Evolutionary conservation across 2,888 invertebrate genomes (phyloP), one percentile per base, ranked within the genome.

Genomic region (Netelia virgata): DNA sequence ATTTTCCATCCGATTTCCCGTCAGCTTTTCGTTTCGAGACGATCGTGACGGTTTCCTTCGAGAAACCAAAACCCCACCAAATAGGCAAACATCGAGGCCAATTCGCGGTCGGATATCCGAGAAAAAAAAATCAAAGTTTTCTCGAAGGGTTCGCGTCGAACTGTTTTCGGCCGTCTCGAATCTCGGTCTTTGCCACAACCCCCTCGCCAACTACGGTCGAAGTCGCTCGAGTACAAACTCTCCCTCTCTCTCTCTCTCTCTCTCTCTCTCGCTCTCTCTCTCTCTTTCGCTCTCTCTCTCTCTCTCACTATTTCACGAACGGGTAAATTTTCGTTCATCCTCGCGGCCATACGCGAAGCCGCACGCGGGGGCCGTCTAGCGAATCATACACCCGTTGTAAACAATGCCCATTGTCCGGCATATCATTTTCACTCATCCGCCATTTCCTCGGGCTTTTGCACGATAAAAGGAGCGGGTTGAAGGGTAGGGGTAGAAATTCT

Each of bases 381-480:
- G 87, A 88, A 91, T 90, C 88, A 88, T 89, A 89, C 87, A 87
- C 88, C 90, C 87, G 87, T 87, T 86, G 86, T 88, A 88, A 91
- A 91, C 91, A 91, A 91, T 91, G 89, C 90, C 91, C 90, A 92
- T 92, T 92, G 92, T 92, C 92, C 91, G 86, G 91, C 90, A 91
- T 91, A 92, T 92, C 91, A 92, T 92, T 92, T 92, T 91, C 91
- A 89, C 90, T 90, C 89, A 90, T 89, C 88, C 87, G 86, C 87
- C 83, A 90, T 91, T 92, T 92, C 90, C 91, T 90, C 88, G 88
- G 81, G 88, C 87, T 75, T 84, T 82, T 70, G 83, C 83, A 87
- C 85, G 86, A 86, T 73, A 84, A 83, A 85, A 79, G 83, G 82
- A 74, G 85, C n/a, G 81, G 76, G 73, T 82, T 59, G n/a, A 61